phyloP scores from a whole-genome alignment of 2,888 invertebrate genomes.

The Diarsia dahlii region DNA sequence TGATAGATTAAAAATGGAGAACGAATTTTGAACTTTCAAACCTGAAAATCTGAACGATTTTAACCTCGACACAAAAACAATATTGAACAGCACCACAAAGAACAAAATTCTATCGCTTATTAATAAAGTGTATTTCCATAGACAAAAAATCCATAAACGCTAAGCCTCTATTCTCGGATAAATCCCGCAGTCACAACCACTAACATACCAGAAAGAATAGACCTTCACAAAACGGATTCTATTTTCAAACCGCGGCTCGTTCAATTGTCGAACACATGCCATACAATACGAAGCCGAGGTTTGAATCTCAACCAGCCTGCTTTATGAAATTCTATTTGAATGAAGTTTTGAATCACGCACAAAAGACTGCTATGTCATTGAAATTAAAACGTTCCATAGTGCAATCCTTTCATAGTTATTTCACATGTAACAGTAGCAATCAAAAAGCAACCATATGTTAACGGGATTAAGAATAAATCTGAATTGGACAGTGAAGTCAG shows the following conservation, averaged over 20 bases:
- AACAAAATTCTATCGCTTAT: background rate
- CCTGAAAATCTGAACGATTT: background rate
- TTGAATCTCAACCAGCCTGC: constrained; percentile 47
- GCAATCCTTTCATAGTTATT: background rate
- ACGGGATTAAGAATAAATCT: background rate
- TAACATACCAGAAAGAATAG: constrained; percentile 9
- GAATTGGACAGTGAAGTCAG: background rate
- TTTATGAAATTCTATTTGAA: constrained; percentile 61
- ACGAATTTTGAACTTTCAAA: background rate
- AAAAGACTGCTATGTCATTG: constrained; percentile 48
- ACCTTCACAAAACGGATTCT: constrained; percentile 29
- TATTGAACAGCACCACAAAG: background rate
- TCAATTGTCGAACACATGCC: constrained; percentile 47
- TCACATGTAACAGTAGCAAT: background rate
- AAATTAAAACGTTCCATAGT: constrained; percentile 50
- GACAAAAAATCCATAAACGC: background rate
- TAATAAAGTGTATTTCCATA: background rate
- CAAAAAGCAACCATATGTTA: background rate
- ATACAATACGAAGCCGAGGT: constrained; percentile 49
- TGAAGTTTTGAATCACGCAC: constrained; percentile 38
- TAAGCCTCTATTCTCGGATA: background rate
- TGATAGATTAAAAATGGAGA: background rate
- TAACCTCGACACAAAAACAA: background rate
- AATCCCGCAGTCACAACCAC: constrained; percentile 11
- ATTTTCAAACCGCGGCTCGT: constrained; percentile 46